Percentiles rank a stretch among this genome's conserved stretches.
phyloP scores from a whole-genome alignment of 2,113 vertebrate genomes.

The Leuciscus idus region DNA sequence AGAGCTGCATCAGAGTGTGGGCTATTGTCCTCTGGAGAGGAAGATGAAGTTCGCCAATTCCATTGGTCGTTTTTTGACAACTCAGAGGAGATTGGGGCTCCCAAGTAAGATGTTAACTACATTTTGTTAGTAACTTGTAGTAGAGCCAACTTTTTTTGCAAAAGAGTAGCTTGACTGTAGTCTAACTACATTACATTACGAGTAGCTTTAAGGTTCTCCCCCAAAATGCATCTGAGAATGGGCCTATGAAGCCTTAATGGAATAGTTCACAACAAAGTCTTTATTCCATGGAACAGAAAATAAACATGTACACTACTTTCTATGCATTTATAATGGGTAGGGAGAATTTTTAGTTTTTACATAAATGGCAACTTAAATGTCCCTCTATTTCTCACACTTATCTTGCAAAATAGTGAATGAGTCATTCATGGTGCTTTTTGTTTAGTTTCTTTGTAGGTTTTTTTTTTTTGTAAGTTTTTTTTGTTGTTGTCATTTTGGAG shows the following conservation, averaged over 20 bases:
- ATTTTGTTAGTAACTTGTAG: neutral
- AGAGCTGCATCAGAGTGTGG: too few species aligned
- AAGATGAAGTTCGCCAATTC: too few species aligned
- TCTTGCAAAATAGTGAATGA: neutral
- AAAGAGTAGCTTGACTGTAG: neutral
- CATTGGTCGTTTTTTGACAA: too few species aligned
- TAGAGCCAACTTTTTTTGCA: neutral
- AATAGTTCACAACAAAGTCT: neutral
- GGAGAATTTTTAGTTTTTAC: neutral
- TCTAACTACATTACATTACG: neutral
- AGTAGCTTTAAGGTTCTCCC: neutral
- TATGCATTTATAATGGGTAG: neutral
- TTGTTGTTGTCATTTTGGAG: neutral
- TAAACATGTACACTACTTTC: neutral
- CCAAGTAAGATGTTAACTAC: too few species aligned
- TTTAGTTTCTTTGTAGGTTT: too few species aligned
- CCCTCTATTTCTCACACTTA: neutral
- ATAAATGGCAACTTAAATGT: neutral
- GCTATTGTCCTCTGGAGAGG: too few species aligned
- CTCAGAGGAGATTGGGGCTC: too few species aligned
- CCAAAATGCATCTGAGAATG: neutral
- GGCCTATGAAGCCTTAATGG: neutral
- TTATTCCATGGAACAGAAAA: neutral
- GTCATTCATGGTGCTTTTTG: neutral
- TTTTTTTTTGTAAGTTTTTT: too few species aligned